Percentiles rank a stretch among this genome's conserved stretches.
Evolutionary conservation across 2,113 vertebrate genomes (phyloP).

Genomic region (Daubentonia madagascariensis): DNA sequence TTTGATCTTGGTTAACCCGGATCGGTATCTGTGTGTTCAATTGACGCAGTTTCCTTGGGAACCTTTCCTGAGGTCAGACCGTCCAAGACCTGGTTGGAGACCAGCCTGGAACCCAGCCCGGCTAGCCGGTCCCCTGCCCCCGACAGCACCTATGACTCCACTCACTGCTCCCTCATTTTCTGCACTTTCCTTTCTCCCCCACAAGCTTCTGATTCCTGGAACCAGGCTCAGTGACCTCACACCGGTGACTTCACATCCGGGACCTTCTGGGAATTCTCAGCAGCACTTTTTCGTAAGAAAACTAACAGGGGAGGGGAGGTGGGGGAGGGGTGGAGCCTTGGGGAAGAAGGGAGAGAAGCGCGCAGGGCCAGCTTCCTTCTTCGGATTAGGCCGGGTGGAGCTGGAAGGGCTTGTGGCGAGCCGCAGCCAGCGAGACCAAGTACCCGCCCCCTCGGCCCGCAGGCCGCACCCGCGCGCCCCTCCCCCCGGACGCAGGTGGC

Average conservation of each 20-base stretch:
- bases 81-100: background rate
- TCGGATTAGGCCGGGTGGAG: background rate
- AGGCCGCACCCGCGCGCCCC: background rate
- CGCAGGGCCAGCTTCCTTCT: background rate
- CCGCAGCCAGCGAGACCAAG: background rate
- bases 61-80: background rate
- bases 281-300: conserved; percentile 62
- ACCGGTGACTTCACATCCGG: conserved; percentile 73
- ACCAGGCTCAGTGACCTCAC: conserved; percentile 65
- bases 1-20: background rate
- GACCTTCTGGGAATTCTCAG: conserved; percentile 75
- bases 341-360: background rate
- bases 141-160: background rate
- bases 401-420: rapidly evolving
- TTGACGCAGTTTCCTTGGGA: background rate
- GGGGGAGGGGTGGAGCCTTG: background rate
- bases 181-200: conserved; percentile 8
- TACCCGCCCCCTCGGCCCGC: background rate
- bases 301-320: background rate
- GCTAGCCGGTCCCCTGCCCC: background rate
- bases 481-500: background rate
- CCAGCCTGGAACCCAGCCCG: background rate
- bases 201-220: conserved; percentile 67
- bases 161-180: background rate
- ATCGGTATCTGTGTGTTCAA: background rate